Evolutionary conservation across 1,140 invertebrate genomes (phyloP).

Genomic region (Lucilia cuprina): DNA sequence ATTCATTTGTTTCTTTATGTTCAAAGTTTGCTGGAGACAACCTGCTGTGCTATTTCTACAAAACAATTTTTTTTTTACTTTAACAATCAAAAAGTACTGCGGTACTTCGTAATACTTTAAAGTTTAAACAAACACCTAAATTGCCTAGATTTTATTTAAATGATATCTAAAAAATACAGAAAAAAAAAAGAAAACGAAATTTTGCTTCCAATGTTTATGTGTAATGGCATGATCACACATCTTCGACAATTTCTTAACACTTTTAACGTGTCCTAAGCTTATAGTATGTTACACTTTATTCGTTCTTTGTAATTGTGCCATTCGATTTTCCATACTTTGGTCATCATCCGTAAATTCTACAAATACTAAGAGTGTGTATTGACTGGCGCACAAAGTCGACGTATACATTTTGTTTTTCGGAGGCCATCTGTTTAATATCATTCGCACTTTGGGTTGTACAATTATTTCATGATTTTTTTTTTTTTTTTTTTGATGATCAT

Average conservation of each 20-base stretch:
- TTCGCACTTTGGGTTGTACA: conserved; percentile 35
- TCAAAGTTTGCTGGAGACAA: conserved; percentile 21
- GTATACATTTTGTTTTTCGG: not conserved
- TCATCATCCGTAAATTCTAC: conserved; percentile 5
- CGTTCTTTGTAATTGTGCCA: not conserved
- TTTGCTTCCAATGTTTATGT: not conserved
- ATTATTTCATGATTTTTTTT: not conserved
- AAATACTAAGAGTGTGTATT: too few relatives aligned
- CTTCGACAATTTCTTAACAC: not conserved
- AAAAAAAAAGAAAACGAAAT: too few relatives aligned
- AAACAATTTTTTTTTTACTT: not conserved
- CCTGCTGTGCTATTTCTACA: conserved; percentile 25
- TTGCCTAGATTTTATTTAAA: not conserved
- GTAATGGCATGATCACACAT: not conserved
- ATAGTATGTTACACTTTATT: not conserved
- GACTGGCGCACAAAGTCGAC: not conserved
- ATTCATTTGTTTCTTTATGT: too few relatives aligned
- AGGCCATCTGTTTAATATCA: conserved; percentile 39
- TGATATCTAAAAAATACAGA: not conserved
- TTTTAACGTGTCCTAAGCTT: not conserved
- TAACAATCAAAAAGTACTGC: not conserved
- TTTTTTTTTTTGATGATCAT: conserved; percentile 5
- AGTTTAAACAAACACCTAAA: not conserved
- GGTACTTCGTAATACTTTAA: not conserved
- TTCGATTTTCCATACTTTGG: not conserved